Conservation (phyloP, 1,140 invertebrate genomes). For the Amyelois transitella region DNA sequence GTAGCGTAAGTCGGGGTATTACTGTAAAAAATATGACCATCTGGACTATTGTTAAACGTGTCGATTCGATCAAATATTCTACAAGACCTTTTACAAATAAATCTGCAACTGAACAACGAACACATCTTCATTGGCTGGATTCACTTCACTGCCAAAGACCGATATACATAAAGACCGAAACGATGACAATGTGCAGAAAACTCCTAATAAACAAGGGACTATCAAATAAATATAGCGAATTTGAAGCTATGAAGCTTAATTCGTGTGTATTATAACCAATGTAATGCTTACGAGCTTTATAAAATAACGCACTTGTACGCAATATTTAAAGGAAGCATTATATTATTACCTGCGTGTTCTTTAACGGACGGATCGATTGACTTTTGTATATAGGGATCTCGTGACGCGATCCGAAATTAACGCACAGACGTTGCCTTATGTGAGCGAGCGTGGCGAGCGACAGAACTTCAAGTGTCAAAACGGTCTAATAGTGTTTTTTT, state of each 20-base stretch:
- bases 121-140: too few relatives aligned
- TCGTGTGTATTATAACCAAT: not conserved
- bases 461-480: not conserved
- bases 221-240: not conserved
- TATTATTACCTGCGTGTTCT: not conserved
- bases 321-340: not conserved
- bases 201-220: not conserved
- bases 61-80: too few relatives aligned
- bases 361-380: not conserved
- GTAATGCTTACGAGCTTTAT: not conserved
- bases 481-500: conserved; percentile 1
- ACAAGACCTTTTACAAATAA: too few relatives aligned
- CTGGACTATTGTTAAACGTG: too few relatives aligned
- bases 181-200: too few relatives aligned
- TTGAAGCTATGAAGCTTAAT: not conserved
- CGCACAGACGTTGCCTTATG: conserved; percentile 41
- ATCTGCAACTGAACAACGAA: too few relatives aligned
- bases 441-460: not conserved
- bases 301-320: not conserved
- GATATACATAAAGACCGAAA: too few relatives aligned
- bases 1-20: too few relatives aligned
- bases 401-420: conserved; percentile 13
- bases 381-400: not conserved
- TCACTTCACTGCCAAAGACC: too few relatives aligned
- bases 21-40: too few relatives aligned